These are phyloP conservation scores for Ormia ochracea DNA, from an alignment of 2,888 invertebrate species.

Conservation along the genomic window DNA sequence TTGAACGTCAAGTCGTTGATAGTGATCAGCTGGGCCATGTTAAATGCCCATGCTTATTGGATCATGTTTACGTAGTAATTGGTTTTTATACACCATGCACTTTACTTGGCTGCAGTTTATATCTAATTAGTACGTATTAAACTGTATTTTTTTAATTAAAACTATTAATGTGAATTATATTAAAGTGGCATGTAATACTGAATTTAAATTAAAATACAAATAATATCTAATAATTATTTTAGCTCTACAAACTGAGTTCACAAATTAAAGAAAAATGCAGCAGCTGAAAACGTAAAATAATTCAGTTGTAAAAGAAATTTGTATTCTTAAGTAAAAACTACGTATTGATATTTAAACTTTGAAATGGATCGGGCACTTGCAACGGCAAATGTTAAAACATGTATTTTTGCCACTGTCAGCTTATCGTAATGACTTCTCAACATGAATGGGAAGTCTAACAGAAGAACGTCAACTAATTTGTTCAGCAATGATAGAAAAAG, in stretches of 20 bases:
- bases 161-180: slow-evolving; percentile 15
- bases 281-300: background rate
- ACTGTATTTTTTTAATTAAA: background rate
- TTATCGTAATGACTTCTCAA: slow-evolving; percentile 20
- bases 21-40: no score
- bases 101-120: background rate
- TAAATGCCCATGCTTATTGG: no score
- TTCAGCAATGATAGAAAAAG: background rate
- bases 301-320: background rate
- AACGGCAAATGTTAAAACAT: slow-evolving; percentile 23
- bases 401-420: background rate
- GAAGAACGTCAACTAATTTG: slow-evolving; percentile 5
- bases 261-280: background rate
- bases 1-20: no score
- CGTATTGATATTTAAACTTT: slow-evolving; percentile 14
- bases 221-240: background rate
- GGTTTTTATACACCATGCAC: background rate
- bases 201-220: slow-evolving; percentile 35
- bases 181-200: slow-evolving; percentile 2
- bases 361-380: slow-evolving; percentile 34
- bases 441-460: slow-evolving; percentile 4
- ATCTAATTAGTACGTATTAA: slow-evolving; percentile 6
- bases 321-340: slow-evolving; percentile 2
- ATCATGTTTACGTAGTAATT: background rate
- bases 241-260: background rate